Evolutionary conservation across 2,797 vertebrate species (phyloP), one percentile per base, ranked within the genome.

Genomic region (Synanceia verrucosa): DNA sequence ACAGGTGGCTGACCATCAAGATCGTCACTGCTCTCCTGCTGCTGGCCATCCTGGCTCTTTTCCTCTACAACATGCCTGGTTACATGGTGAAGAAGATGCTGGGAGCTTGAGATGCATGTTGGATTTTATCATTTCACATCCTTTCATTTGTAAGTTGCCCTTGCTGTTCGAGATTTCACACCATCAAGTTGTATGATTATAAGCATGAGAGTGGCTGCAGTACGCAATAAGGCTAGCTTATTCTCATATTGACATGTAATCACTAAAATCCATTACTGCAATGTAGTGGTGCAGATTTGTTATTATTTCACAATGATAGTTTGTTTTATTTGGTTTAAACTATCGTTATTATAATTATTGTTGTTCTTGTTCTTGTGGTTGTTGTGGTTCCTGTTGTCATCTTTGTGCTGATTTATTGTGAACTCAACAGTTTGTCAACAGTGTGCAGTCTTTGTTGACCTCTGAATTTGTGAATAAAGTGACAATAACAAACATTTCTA

Each of bases 71-170:
- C 94, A 96, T 96, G 92, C 97, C 97, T 0, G 97, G 97, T 50
- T 99, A 99, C 91, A 97, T 97, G 96, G 97, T 96, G 90, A 99
- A 99, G 94, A 99, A 98, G 81, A 94, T 99, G 79, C 72, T 98
- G 43, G 97, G 97, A 1, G 97, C 94, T 0, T 97, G 92, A 97
- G 23, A 29, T n/a, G 3, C 51, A 29, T 26, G 10, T 9, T 58
- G 29, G 48, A 21, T 58, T 66, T 31, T 2, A 19, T 14, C 34
- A 7, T 60, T 52, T 61, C 44, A 24, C 57, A 51, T 58, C 0
- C 47, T 36, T 44, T 51, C 12, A 51, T 24, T 28, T 51, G 8
- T 33, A 26, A 21, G 43, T 65, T 66, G n/a, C 12, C 11, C 34
- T 43, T 26, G 24, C n/a, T 51, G 48, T 83, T 70, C 11, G 47